A percentile compares a stretch with the other conserved stretches of the same genome.
These are phyloP conservation scores for Discoglossus pictus DNA, from an alignment of 2,797 vertebrate genomes.

Conservation along the genomic window DNA sequence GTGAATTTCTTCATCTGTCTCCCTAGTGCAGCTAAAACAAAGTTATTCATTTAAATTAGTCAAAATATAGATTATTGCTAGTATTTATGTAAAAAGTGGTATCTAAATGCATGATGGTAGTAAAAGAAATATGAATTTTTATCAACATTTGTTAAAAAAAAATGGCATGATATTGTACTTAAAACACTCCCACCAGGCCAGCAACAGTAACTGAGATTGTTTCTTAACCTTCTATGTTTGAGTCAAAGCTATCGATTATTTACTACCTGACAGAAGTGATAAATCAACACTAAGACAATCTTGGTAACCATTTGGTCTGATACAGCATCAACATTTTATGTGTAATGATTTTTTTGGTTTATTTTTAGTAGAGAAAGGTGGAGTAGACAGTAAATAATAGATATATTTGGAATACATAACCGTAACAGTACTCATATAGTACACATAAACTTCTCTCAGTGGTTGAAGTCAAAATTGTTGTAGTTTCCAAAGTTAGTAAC, in stretches of 20 bases:
- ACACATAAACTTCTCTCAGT: background rate
- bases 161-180: no score
- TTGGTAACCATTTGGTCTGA: background rate
- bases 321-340: background rate
- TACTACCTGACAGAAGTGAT: slow-evolving; percentile 12
- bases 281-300: background rate
- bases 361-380: slow-evolving; percentile 13
- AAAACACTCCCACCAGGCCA: background rate
- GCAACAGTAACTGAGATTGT: slow-evolving; percentile 11
- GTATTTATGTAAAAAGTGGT: no score
- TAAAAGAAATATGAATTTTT: no score
- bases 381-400: slow-evolving; percentile 38
- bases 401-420: slow-evolving; percentile 34
- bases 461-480: background rate
- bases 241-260: slow-evolving; percentile 17
- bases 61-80: no score
- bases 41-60: no score
- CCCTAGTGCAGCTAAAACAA: no score
- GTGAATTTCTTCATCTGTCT: no score
- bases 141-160: no score
- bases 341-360: slow-evolving; percentile 28
- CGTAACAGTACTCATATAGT: slow-evolving; percentile 11
- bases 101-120: no score
- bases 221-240: slow-evolving; percentile 16
- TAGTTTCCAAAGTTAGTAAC: no score